These are phyloP conservation scores for Ptychadena robeensis DNA, from an alignment of 2,797 vertebrate species.

Conservation along the genomic window DNA sequence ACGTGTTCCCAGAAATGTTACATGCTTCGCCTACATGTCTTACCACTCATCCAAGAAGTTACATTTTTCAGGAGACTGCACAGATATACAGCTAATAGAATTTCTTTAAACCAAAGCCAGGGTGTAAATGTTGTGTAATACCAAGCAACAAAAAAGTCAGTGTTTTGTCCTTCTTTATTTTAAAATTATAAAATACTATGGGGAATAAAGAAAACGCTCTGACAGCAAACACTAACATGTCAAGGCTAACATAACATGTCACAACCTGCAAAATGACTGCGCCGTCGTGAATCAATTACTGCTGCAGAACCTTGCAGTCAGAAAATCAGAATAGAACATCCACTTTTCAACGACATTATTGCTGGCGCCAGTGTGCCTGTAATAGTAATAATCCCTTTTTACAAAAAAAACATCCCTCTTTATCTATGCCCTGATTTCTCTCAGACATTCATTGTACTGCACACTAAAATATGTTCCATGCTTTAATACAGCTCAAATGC, in stretches of 20 bases:
- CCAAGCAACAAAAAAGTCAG: not conserved
- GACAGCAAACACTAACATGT: not conserved
- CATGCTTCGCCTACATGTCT: too few species aligned
- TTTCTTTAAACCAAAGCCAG: too few species aligned
- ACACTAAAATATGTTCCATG: slow-evolving; percentile 34
- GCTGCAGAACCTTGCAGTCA: slow-evolving; percentile 20
- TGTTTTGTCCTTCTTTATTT: not conserved
- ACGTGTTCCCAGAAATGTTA: too few species aligned
- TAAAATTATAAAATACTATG: not conserved
- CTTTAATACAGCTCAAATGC: slow-evolving; percentile 19
- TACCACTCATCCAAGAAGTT: too few species aligned
- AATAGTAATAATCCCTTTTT: slow-evolving; percentile 23
- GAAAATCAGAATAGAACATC: slow-evolving; percentile 25
- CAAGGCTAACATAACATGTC: not conserved
- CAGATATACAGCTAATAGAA: too few species aligned
- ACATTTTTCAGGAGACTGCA: too few species aligned
- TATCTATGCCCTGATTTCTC: slow-evolving; percentile 6
- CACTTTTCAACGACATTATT: slow-evolving; percentile 15
- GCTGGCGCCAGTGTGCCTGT: slow-evolving; percentile 17
- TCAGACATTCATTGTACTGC: slow-evolving; percentile 13
- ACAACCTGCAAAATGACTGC: not conserved
- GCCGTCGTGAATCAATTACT: slow-evolving; percentile 17
- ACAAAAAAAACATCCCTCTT: slow-evolving; percentile 11
- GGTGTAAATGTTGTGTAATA: too few species aligned
- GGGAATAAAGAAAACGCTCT: not conserved